These are phyloP conservation scores for Poeciliopsis turneri DNA, from an alignment of 2,797 vertebrate genomes.

Conservation along the genomic window DNA sequence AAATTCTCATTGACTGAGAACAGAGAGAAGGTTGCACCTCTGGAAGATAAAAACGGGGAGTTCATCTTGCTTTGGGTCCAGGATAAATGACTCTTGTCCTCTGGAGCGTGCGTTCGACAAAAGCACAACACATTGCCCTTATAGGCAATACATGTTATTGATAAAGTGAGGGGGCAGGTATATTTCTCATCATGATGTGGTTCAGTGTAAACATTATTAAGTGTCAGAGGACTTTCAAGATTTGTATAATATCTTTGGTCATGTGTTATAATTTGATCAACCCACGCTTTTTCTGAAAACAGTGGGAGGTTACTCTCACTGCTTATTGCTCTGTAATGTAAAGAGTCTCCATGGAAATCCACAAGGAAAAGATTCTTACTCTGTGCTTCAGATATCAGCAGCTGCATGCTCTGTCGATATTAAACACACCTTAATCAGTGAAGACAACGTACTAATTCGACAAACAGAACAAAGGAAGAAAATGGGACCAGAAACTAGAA, in stretches of 20 bases:
- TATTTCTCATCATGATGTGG: conserved; percentile 33
- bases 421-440: not conserved
- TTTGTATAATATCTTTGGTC: conserved; percentile 16
- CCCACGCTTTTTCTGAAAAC: conserved; percentile 30
- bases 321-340: conserved; percentile 19
- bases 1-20: conserved; percentile 73
- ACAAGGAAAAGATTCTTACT: not conserved
- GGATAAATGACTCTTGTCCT: conserved; percentile 59
- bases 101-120: conserved; percentile 43
- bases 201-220: conserved; percentile 48
- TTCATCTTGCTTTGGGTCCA: conserved; percentile 17
- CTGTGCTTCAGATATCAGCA: not conserved
- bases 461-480: not conserved
- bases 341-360: conserved; percentile 24
- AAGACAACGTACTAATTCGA: not conserved
- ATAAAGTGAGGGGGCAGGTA: conserved; percentile 34
- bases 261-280: conserved; percentile 35
- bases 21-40: conserved; percentile 53
- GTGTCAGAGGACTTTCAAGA: conserved; percentile 32
- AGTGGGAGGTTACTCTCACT: conserved; percentile 12
- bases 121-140: conserved; percentile 59
- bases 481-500: not conserved
- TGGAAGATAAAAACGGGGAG: conserved; percentile 37
- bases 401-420: not conserved
- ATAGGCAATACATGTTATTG: conserved; percentile 43